phyloP scores from a whole-genome alignment of 2,888 invertebrate species.

The Dasypogon diadema region DNA sequence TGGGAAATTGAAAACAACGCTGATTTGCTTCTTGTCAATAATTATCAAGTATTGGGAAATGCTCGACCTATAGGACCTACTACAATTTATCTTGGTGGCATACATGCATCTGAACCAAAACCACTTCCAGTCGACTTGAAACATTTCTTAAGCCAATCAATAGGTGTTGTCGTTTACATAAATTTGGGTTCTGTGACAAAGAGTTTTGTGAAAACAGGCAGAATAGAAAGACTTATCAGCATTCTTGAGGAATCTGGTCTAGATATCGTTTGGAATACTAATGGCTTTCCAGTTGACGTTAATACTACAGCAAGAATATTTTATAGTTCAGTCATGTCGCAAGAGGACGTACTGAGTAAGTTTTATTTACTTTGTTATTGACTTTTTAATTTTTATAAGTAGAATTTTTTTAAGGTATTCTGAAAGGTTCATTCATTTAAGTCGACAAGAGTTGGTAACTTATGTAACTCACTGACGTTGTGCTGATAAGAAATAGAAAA shows the following conservation, averaged over 20 bases:
- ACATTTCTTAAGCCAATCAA: constrained; percentile 57
- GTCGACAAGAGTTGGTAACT: too few relatives aligned
- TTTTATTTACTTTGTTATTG: constrained; percentile 17
- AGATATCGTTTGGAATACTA: constrained; percentile 59
- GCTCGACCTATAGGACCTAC: constrained; percentile 59
- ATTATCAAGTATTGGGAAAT: constrained; percentile 59
- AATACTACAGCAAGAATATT: constrained; percentile 59
- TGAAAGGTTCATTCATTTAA: too few relatives aligned
- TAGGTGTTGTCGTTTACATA: constrained; percentile 57
- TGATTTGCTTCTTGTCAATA: constrained; percentile 60
- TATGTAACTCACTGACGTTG: background rate
- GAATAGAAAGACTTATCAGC: constrained; percentile 58
- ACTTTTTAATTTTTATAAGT: too few relatives aligned
- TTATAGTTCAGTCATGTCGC: constrained; percentile 57
- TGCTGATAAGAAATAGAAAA: too few relatives aligned
- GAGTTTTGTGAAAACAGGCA: constrained; percentile 55
- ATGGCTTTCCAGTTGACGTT: constrained; percentile 55
- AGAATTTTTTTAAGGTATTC: background rate
- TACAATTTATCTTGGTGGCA: constrained; percentile 60
- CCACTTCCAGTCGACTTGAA: constrained; percentile 57
- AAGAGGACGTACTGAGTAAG: constrained; percentile 60
- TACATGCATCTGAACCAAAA: constrained; percentile 58
- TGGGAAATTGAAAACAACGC: constrained; percentile 60
- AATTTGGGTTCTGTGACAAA: constrained; percentile 58
- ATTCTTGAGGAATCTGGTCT: constrained; percentile 58